phyloP scores from a whole-genome alignment of 2,113 vertebrate genomes.

The Petaurus breviceps region DNA sequence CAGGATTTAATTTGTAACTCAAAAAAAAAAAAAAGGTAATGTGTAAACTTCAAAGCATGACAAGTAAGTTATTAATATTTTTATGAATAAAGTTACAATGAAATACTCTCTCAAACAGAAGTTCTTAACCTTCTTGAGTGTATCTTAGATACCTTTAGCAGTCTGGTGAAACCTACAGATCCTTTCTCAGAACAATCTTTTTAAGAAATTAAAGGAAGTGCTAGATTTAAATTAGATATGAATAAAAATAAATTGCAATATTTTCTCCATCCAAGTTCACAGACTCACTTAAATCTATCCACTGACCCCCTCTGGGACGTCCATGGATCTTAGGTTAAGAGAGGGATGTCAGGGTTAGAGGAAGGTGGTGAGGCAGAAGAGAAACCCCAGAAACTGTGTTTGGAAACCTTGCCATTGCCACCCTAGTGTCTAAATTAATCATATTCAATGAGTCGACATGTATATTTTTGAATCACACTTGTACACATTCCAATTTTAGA shows the following conservation, averaged over 20 bases:
- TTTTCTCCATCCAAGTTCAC: background rate
- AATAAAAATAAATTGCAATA: background rate
- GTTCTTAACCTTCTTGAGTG: background rate
- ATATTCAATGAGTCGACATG: background rate
- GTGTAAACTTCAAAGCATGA: background rate
- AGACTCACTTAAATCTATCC: background rate
- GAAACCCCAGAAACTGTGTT: background rate
- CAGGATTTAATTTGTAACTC: background rate
- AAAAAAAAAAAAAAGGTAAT: background rate
- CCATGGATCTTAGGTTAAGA: background rate
- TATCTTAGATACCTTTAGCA: background rate
- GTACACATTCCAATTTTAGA: background rate
- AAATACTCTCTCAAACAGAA: background rate
- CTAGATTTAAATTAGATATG: background rate
- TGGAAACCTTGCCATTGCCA: background rate
- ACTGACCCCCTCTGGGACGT: background rate
- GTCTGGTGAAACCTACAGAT: background rate
- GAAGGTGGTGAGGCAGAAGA: background rate
- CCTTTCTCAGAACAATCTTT: background rate
- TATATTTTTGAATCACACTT: background rate
- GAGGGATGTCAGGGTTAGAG: background rate
- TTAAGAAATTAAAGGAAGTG: background rate
- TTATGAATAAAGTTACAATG: background rate
- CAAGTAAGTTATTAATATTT: background rate
- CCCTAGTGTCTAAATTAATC: background rate